Base-by-base conservation (phyloP, 1,140 invertebrate genomes). In the Plodia interpunctella region DNA sequence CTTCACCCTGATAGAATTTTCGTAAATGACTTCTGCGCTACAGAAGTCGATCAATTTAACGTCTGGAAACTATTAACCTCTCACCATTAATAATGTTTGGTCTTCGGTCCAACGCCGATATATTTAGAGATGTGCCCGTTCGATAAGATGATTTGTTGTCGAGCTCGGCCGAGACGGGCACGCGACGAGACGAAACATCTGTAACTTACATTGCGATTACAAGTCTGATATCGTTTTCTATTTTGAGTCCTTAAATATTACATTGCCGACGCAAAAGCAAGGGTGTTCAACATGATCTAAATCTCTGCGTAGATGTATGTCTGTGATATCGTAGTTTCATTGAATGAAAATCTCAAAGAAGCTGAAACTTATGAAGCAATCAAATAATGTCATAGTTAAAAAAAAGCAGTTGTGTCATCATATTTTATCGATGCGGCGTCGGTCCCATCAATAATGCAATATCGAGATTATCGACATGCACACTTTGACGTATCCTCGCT, bases 391-490 rank as follows among this genome's bases (percentile, higher is more conserved):
- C 2, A 3, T 17, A 44, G 15, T 44, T 44, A 76, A 80, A 74
- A 74, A 74, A 63, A 62, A 65, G 73, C 70, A 60, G 65, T 74
- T 81, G 80, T 86, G 76, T 74, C 82, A 85, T 84, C 81, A 83
- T 80, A 77, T 78, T 77, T 76, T 77, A 79, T 84, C 68, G 76
- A 72, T 78, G 68, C 64, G 70, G 63, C 65, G 68, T 63, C 70
- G 60, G 20, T 52, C 65, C 80, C 78, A 70, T 88, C 76, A 88
- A 83, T 86, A 87, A 87, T 88, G 76, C 83, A 85, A 55, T 56
- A 78, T 71, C 62, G 69, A 77, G 79, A 85, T 86, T 80, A 84
- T 82, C 77, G 68, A 84, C 82, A 87, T 87, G 84, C 82, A 83
- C 69, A 60, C 65, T 75, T 82, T 73, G 72, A 78, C 68, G 63